phyloP scores from a whole-genome alignment of 2,113 vertebrate genomes.

The Paedocypris sp. region DNA sequence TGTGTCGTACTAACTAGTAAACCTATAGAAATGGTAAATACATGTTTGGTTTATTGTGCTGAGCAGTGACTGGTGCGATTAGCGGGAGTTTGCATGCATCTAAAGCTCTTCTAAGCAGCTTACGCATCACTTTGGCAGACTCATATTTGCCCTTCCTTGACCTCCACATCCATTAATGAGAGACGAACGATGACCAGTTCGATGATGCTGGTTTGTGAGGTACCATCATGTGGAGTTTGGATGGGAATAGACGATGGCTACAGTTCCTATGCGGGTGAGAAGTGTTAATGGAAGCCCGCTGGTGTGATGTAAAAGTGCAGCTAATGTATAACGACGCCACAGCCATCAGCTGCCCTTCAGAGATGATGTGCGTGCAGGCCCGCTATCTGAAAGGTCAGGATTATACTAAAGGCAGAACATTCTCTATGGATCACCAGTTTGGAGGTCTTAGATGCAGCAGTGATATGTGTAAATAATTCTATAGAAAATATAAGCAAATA shows the following conservation, averaged over 20 bases:
- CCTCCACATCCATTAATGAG: slow-evolving; percentile 46
- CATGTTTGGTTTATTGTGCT: too few species aligned
- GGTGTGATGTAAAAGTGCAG: slow-evolving; percentile 35
- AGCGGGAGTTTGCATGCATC: too few species aligned
- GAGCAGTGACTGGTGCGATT: too few species aligned
- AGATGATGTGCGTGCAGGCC: not conserved
- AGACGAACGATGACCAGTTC: too few species aligned
- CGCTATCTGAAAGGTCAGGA: slow-evolving; percentile 23
- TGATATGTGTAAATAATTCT: not conserved
- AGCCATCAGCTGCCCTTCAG: not conserved
- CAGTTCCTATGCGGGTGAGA: slow-evolving; percentile 56
- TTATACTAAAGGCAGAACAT: slow-evolving; percentile 5
- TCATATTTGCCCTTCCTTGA: slow-evolving; percentile 41
- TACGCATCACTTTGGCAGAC: slow-evolving; percentile 46
- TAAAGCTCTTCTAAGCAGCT: slow-evolving; percentile 50
- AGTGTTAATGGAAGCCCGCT: slow-evolving; percentile 47
- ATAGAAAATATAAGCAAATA: too few species aligned
- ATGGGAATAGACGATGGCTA: not conserved
- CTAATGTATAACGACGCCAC: slow-evolving; percentile 42
- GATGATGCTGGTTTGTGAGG: not conserved
- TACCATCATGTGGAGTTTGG: not conserved
- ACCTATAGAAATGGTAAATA: too few species aligned
- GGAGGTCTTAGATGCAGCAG: not conserved
- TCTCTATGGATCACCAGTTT: slow-evolving; percentile 4
- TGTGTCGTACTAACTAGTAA: too few species aligned